Conservation (phyloP, 1,140 invertebrate species). For the Daktulosphaira vitifoliae region DNA sequence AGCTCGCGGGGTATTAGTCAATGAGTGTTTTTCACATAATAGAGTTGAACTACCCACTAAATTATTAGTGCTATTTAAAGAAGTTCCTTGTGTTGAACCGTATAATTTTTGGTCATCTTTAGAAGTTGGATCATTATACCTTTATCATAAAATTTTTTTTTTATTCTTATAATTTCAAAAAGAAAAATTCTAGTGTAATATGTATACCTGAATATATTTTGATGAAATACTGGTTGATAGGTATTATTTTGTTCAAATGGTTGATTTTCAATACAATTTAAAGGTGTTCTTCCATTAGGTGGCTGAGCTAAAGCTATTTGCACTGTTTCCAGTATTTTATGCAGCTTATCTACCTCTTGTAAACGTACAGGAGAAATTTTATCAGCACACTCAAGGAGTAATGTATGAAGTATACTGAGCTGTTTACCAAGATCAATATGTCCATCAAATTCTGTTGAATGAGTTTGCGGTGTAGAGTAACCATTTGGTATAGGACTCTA, state of each 20-base stretch:
- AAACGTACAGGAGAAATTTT: slow-evolving; percentile 48
- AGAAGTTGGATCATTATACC: slow-evolving; percentile 44
- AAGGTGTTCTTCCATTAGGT: slow-evolving; percentile 16
- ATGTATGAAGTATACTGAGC: slow-evolving; percentile 61
- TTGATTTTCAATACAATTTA: slow-evolving; percentile 21
- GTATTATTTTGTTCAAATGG: neutral
- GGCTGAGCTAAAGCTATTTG: slow-evolving; percentile 49
- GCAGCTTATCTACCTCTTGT: slow-evolving; percentile 44
- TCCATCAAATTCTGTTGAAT: slow-evolving; percentile 50
- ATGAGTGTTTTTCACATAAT: slow-evolving; percentile 37
- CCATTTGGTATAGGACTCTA: slow-evolving; percentile 47
- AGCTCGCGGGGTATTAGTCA: slow-evolving; percentile 52
- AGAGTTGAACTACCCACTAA: slow-evolving; percentile 25
- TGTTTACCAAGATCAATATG: slow-evolving; percentile 76
- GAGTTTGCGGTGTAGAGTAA: slow-evolving; percentile 40
- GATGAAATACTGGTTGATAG: slow-evolving; percentile 16
- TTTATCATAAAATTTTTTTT: no score
- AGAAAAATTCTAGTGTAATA: no score
- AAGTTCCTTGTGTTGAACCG: slow-evolving; percentile 23
- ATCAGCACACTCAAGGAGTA: slow-evolving; percentile 62
- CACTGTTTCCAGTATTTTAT: slow-evolving; percentile 49
- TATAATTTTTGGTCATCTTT: slow-evolving; percentile 35
- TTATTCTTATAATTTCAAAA: no score
- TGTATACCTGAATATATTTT: slow-evolving; percentile 32
- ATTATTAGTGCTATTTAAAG: slow-evolving; percentile 35